Base-by-base conservation (phyloP, 1,140 invertebrate genomes). In the Philopotamus ludificatus region DNA sequence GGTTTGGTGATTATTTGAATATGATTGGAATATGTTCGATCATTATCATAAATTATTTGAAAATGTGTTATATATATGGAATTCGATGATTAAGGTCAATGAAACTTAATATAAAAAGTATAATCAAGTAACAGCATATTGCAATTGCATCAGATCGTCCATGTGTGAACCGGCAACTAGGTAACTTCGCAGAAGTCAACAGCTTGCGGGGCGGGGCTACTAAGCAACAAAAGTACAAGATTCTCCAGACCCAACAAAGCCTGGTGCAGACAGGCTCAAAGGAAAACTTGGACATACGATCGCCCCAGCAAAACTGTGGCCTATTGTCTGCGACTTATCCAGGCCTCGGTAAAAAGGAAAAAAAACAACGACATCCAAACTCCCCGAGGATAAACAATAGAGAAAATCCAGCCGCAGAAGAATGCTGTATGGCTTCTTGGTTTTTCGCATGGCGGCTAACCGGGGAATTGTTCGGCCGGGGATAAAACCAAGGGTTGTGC, bases 211-310 rank as follows among this genome's bases (percentile, higher is more conserved):
- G 4, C 4, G 4, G 28, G 12, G 28, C 28, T 34, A n/a, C n/a
- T n/a, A n/a, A n/a, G n/a, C n/a, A 34, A 34, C 28, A 34, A 34
- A 34, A 34, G 28, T 34, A 34, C 4, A 34, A 12, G 12, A 12
- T 7, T 34, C 28, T 34, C 12, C 28, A 12, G n/a, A n/a, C n/a
- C 12, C 16, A 26, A 55, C 51, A 55, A 55, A 25, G 21, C 15
- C 22, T 34, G 50, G 18, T 20, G 18, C 10, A n/a, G n/a, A 15
- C 10, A 4, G 20, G 7, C 15, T 55, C 51, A 55, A 34, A 55
- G 4, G 25, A 18, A 55, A 55, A 55, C 51, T 55, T 55, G n/a
- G 23, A 22, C 12, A 55, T n/a, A 55, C 25, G 26, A 55, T 53
- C 23, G 4, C 22, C 39, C 2, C n/a, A 16, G 25, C 26, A 34